phyloP scores from a whole-genome alignment of 2,888 invertebrate genomes.

The Acrocyrtus sp. region DNA sequence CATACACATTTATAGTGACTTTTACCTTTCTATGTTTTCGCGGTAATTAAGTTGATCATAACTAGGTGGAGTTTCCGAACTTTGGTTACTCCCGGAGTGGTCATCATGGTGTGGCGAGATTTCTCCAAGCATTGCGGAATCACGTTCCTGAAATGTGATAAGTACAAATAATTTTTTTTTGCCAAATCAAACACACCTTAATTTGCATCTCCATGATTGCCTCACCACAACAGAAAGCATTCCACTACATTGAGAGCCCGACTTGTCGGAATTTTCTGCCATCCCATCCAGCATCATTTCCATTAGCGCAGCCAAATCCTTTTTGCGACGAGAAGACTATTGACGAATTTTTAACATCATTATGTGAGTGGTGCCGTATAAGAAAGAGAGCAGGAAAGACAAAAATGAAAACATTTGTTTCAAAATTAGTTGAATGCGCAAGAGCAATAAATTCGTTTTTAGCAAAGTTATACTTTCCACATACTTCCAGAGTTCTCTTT shows the following conservation, averaged over 20 bases:
- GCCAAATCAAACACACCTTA: background rate
- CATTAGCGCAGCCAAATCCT: conserved; percentile 79
- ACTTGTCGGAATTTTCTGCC: conserved; percentile 67
- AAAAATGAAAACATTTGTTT: background rate
- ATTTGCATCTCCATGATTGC: background rate
- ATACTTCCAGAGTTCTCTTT: conserved; percentile 22
- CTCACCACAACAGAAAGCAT: conserved; percentile 54
- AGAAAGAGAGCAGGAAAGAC: too few species aligned
- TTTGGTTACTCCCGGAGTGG: conserved; percentile 78
- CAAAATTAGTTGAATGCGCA: background rate
- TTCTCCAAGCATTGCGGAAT: conserved; percentile 84
- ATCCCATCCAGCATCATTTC: conserved; percentile 78
- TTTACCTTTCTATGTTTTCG: conserved; percentile 78
- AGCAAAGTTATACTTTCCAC: conserved; percentile 3
- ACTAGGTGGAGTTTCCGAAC: conserved; percentile 81
- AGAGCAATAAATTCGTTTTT: background rate
- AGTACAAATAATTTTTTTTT: too few species aligned
- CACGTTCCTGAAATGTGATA: conserved; percentile 72
- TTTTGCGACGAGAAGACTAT: conserved; percentile 74
- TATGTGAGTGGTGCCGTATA: too few species aligned
- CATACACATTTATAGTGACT: conserved; percentile 2
- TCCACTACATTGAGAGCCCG: conserved; percentile 56
- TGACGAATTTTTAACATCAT: conserved; percentile 27
- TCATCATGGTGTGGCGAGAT: conserved; percentile 87
- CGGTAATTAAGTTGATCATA: conserved; percentile 88